Base-by-base conservation (phyloP, 2,888 invertebrate species). In the Serrognathus titanus region DNA sequence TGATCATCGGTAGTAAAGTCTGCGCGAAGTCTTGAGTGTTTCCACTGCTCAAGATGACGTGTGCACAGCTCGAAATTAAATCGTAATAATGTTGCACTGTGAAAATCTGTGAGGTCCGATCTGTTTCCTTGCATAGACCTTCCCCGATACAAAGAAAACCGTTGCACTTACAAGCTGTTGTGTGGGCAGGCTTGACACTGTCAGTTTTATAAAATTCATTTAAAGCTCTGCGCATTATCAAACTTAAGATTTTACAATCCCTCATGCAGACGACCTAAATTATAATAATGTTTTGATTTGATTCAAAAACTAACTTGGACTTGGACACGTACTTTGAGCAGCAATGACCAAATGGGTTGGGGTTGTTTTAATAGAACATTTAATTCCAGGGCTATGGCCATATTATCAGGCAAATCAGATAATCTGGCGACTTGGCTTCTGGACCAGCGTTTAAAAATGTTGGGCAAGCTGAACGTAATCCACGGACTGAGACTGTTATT, bases 321-420 rank as follows among this genome's bases (percentile, higher is more conserved):
- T 16, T 2, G 16, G 1, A 2, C 38, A 40, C 38, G 16, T 65
- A 89, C 90, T 81, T 90, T 90, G 0, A 92, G 79, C 16, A 92
- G 73, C 60, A 87, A 81, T 0, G 87, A 78, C 91, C 91, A 92
- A 51, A 86, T 86, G 0, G 90, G 87, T 68, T 90, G 90, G 0
- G 92, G 91, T 66, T 90, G 90, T 0, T 87, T 85, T 53, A 89
- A 71, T 38, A 92, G 70, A 0, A 92, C 88, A 47, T 83, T 83
- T 31, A 92, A 71, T 65, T 92, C 91, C 54, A 91, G 71, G 0
- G 86, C 85, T 9, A 90, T 80, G 2, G 85, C 85, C 2, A 84
- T 83, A 59, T 82, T 82, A 8, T 82, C 78, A 0, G 82, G 76
- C 5, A 89, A 71, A 52, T 85, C 83, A 5, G 73, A 72, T 0